Evolutionary conservation across 1,140 invertebrate genomes (phyloP), one percentile per base, ranked within the genome.

Genomic region (Globodera rostochiensis): DNA sequence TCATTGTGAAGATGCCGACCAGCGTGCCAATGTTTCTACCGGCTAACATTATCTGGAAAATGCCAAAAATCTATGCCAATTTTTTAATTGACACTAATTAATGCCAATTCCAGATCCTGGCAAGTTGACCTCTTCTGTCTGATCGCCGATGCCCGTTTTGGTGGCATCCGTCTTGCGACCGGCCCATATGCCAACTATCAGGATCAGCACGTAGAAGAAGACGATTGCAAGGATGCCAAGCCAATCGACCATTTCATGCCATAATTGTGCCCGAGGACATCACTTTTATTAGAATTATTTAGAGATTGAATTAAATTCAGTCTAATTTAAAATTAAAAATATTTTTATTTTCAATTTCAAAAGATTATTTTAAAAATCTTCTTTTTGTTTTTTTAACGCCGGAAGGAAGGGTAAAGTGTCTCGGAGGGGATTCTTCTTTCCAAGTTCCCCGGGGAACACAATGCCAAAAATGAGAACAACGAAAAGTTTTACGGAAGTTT

Each of bases 1-100:
- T 98, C 96, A 98, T 98, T 19, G 96, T 98, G 87, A 98, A 98
- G 82, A 97, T 96, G 25, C 96, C 96, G 67, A 98, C 96, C 4
- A 97, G 49, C 36, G 85, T 92, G 6, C 96, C 96, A 86, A 98
- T 98, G 87, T 95, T 96, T 73, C 96, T 92, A 1, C 96, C 96
- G 0, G 96, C 96, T 85, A 98, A 90, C 96, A 98, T 98, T 19
- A 98, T 95, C 90, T 97, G 95, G 25, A 80, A 47, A 77, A 69
- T 64, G 21, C 13, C n/a, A 66, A 21, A 49, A 64, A 45, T 7
- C 36, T 25, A 19, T 15, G 67, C 67, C 67, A 21, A 4, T 70
- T 45, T 45, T 11, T 45, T 70, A 2, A 21, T 7, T 36, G 36
- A 36, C 36, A 36, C 36, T 36, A 36, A 3, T 36, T 36, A 36